Evolutionary conservation across 2,888 invertebrate genomes (phyloP), one percentile per base, ranked within the genome.

Genomic region (Ganaspis brasiliensis): DNA sequence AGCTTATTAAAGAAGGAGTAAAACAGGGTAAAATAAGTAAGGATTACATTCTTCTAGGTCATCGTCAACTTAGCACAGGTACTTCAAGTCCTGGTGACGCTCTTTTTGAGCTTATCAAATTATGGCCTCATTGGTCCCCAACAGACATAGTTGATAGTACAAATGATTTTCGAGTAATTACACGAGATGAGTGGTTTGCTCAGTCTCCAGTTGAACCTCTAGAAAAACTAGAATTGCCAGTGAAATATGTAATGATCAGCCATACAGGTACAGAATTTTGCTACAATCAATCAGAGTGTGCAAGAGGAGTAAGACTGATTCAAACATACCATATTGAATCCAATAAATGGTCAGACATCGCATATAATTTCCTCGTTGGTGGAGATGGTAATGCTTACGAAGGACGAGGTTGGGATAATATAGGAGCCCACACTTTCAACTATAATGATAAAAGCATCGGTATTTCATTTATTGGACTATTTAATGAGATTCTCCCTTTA

Each of bases 61-160:
- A n/a, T n/a, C n/a, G n/a, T n/a, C n/a, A n/a, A n/a, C n/a, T n/a
- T n/a, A n/a, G n/a, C n/a, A n/a, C n/a, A n/a, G n/a, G n/a, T n/a
- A n/a, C n/a, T n/a, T n/a, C n/a, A n/a, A n/a, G n/a, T n/a, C n/a
- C n/a, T n/a, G n/a, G n/a, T n/a, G n/a, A n/a, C n/a, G n/a, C n/a
- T n/a, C n/a, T n/a, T n/a, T n/a, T n/a, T n/a, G n/a, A n/a, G n/a
- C n/a, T n/a, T n/a, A n/a, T n/a, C 74, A 0, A 96, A 96, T 89
- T 97, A 96, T 87, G 97, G 96, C 84, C 91, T 97, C 1, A 93
- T 97, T 1, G 97, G 96, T 26, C 24, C 6, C n/a, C n/a, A n/a
- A n/a, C n/a, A n/a, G 3, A 31, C 31, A 9, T 3, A 59, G 59
- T 31, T 31, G 59, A 31, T 26, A 31, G 59, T 26, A 75, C 76